Conservation (phyloP, 2,888 invertebrate genomes). For the Polietes domitor region DNA sequence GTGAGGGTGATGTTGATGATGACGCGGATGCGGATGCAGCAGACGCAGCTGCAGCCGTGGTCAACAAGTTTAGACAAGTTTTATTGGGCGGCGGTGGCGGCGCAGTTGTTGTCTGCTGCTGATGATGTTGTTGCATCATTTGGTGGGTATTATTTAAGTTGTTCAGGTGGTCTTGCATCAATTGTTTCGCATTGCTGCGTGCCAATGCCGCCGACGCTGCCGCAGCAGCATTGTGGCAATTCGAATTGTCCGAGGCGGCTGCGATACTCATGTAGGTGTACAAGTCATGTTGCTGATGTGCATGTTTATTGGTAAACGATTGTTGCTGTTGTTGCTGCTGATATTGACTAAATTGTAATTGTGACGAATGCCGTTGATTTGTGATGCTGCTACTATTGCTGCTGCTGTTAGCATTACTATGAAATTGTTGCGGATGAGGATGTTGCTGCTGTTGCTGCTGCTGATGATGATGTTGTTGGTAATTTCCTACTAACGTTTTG, state of each 20-base stretch:
- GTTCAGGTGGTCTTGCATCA: slow-evolving; percentile 75
- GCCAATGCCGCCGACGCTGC: slow-evolving; percentile 67
- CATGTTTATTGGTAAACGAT: slow-evolving; percentile 55
- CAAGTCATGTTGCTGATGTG: slow-evolving; percentile 64
- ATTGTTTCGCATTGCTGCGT: slow-evolving; percentile 66
- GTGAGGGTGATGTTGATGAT: slow-evolving; percentile 33
- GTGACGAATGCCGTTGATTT: slow-evolving; percentile 59
- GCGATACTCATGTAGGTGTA: slow-evolving; percentile 57
- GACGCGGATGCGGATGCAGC: background rate
- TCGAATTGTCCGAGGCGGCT: slow-evolving; percentile 36
- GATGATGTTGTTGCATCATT: slow-evolving; percentile 61
- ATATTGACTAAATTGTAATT: slow-evolving; percentile 66
- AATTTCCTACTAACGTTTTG: slow-evolving; percentile 61
- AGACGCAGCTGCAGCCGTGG: background rate
- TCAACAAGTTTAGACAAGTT: slow-evolving; percentile 58
- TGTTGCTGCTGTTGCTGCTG: slow-evolving; percentile 69
- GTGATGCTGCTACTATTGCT: slow-evolving; percentile 65
- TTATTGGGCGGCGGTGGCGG: slow-evolving; percentile 37
- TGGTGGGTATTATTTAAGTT: slow-evolving; percentile 68
- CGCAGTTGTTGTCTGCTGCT: slow-evolving; percentile 53
- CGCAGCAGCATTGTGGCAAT: slow-evolving; percentile 54
- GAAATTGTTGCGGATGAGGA: slow-evolving; percentile 64
- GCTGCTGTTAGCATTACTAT: slow-evolving; percentile 40
- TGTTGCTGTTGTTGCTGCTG: slow-evolving; percentile 66
- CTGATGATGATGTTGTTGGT: slow-evolving; percentile 44